Evolutionary conservation across 2,113 vertebrate genomes (phyloP).

Genomic region (Trachemys scripta): DNA sequence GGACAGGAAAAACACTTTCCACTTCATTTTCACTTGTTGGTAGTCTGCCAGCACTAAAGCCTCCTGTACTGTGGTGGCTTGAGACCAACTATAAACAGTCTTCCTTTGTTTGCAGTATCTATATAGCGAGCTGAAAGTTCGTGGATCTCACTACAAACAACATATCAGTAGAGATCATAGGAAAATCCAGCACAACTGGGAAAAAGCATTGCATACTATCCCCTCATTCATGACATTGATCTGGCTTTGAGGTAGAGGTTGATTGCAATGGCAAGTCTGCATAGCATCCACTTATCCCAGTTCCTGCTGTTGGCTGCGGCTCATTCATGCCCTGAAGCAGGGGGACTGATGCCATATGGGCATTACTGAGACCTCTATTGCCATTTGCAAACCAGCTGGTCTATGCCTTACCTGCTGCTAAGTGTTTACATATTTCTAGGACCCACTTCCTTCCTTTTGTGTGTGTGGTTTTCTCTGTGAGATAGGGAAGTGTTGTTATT

Average conservation of each 20-base stretch:
- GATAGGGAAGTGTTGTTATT: background rate
- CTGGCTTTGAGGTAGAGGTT: background rate
- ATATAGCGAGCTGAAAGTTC: background rate
- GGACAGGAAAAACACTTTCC: background rate
- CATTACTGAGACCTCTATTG: background rate
- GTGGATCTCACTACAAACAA: background rate
- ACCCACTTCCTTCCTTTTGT: background rate
- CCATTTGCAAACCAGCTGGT: fast-evolving
- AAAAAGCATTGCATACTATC: background rate
- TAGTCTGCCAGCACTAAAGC: background rate
- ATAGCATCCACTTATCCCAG: background rate
- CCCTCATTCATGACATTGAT: background rate
- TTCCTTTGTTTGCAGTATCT: background rate
- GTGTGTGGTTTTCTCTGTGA: too few relatives aligned
- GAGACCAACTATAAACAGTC: background rate
- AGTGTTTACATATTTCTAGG: background rate
- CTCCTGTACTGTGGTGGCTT: background rate
- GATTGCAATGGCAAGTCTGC: background rate
- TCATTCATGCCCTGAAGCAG: background rate
- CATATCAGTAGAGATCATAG: background rate
- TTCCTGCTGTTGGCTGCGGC: background rate
- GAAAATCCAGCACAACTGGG: background rate
- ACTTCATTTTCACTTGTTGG: background rate
- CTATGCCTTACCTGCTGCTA: background rate
- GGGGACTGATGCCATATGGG: background rate